These are phyloP conservation scores for Troides oblongomaculatus DNA, from an alignment of 2,888 invertebrate species.

Conservation along the genomic window DNA sequence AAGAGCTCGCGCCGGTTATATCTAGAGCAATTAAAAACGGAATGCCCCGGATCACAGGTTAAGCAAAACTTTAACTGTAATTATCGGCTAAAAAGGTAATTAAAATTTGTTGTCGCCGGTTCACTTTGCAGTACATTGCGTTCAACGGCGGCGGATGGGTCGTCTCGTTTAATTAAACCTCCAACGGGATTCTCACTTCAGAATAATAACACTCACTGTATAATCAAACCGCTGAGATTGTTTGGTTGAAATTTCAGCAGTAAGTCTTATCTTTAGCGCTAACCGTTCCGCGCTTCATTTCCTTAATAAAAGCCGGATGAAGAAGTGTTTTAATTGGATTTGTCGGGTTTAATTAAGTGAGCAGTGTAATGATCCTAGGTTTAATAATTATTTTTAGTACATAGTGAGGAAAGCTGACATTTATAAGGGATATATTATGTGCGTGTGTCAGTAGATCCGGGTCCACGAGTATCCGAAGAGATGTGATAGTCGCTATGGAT, in stretches of 20 bases:
- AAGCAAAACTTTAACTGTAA: background rate
- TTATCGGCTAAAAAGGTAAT: background rate
- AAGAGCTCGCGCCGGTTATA: too few species aligned
- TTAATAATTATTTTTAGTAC: too few species aligned
- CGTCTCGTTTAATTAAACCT: slow-evolving; percentile 24
- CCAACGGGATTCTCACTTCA: slow-evolving; percentile 12
- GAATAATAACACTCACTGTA: slow-evolving; percentile 20
- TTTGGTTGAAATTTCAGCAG: slow-evolving; percentile 22
- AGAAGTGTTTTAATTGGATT: slow-evolving; percentile 1
- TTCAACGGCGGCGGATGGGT: slow-evolving; percentile 8
- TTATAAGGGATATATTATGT: too few species aligned
- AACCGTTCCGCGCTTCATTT: slow-evolving; percentile 3
- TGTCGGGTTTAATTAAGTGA: background rate
- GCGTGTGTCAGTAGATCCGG: too few species aligned
- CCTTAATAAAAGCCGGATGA: slow-evolving; percentile 1
- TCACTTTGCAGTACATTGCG: slow-evolving; percentile 6
- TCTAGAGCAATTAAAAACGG: too few species aligned
- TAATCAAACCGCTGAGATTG: slow-evolving; percentile 23
- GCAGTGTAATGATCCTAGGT: background rate
- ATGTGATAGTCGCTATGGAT: too few species aligned
- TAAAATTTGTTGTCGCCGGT: slow-evolving; percentile 11
- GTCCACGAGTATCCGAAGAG: too few species aligned
- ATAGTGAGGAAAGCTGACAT: too few species aligned
- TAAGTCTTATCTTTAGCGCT: slow-evolving; percentile 16
- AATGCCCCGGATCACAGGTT: too few species aligned